Evolutionary conservation across 2,113 vertebrate genomes (phyloP), one percentile per base, ranked within the genome.

Genomic region (Halcyon senegalensis): DNA sequence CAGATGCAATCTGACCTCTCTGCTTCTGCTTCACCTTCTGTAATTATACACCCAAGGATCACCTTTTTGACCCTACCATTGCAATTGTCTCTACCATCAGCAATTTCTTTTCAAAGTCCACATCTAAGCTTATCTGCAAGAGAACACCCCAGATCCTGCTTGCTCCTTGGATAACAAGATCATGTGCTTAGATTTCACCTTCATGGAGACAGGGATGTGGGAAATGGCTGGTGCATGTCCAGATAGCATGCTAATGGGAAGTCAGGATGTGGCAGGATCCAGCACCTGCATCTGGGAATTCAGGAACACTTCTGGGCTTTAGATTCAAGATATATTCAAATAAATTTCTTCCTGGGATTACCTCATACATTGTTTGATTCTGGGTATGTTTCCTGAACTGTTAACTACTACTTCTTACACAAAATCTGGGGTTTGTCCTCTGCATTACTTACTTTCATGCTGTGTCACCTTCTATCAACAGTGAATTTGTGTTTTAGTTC

Each of bases 1-100:
- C 44, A 75, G 89, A 66, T 91, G 94, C 74, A 89, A 95, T 79
- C 77, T 89, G 93, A 94, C 89, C 81, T 95, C 58, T 19, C 67
- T 90, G 58, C 44, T 96, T 14, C 89, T 75, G 53, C 78, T 69
- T 90, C 91, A 93, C 87, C 93, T 89, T 82, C 93, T 89, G 89
- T 94, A 96, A 96, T 91, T 87, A 69, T 96, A 97, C 10, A 89
- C 93, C 84, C 73, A 23, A 68, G 44, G 67, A 75, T 95, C 87
- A 93, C 89, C 84, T 93, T 91, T 83, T 87, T 95, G 91, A 91
- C 89, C 84, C 87, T 53, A 62, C 70, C 48, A 24, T 56, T 87
- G 69, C 84, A 92, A 89, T 75, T 91, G 91, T 35, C 39, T 87
- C 64, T 75, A 30, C 80, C 73, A 87, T 79, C 84, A 91, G 77